Base-by-base conservation (phyloP, 1,140 invertebrate genomes). In the Diachasma alloeum region DNA sequence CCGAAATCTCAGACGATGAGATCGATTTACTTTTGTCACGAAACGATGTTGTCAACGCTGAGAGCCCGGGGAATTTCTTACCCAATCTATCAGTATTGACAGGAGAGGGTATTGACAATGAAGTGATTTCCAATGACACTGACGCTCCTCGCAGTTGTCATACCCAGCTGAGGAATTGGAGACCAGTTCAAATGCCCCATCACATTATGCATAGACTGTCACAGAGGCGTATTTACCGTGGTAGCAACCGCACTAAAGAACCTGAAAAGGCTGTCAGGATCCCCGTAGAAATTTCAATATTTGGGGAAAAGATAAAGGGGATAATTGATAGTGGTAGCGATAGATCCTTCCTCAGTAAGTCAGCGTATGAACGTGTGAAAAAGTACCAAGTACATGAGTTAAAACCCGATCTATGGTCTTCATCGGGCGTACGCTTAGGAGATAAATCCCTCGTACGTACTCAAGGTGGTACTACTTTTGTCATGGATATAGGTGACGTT, bases 291-390 rank as follows among this genome's bases (percentile, higher is more conserved):
- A n/a, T n/a, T n/a, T n/a, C n/a, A n/a, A n/a, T n/a, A n/a, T n/a
- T n/a, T n/a, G n/a, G n/a, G n/a, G n/a, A n/a, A n/a, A n/a, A n/a
- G n/a, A n/a, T n/a, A n/a, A n/a, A n/a, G n/a, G n/a, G n/a, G 44
- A 77, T 77, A 31, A 77, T 77, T 17, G 75, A 72, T 22, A 70
- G 69, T 48, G 77, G 59, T 36, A 71, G 53, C 24, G 72, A 73
- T 11, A 22, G 72, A 19, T 44, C 36, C 10, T 56, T 59, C 17
- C 11, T 73, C 15, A 73, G 72, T 31, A 8, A 11, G 13, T 15
- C 3, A 39, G 72, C 72, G 26, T 73, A 44, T 31, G 31, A 42
- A 13, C 72, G 36, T 17, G 48, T 73, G 4, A 42, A 73, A 73
- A 11, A 15, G 11, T 59, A 59, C 59, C 36, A 73, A 17, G 8